Percentiles rank a stretch among this genome's conserved stretches.
phyloP scores from a whole-genome alignment of 2,888 invertebrate species.

The Linnaemya tessellans region DNA sequence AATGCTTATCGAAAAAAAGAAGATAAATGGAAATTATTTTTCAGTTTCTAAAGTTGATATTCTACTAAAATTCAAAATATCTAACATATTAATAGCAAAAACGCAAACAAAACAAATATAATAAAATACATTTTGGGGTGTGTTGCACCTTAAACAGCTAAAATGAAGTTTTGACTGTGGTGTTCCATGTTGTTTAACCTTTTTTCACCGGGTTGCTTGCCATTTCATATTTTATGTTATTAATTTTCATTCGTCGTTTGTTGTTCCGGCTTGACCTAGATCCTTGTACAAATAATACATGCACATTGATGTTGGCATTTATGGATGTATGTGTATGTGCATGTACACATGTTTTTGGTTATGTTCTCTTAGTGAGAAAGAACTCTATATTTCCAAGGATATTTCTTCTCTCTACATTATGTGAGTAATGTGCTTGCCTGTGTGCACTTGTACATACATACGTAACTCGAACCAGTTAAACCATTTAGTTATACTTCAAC shows the following conservation, averaged over 20 bases:
- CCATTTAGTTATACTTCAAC: constrained; percentile 58
- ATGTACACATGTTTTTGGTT: constrained; percentile 4
- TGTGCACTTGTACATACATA: constrained; percentile 2
- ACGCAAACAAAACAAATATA: neutral
- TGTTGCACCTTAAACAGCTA: constrained; percentile 34
- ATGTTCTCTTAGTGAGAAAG: constrained; percentile 42
- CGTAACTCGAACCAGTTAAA: constrained; percentile 23
- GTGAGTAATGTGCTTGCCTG: constrained; percentile 30
- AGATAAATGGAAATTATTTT: too few relatives aligned
- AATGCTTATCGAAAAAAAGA: too few relatives aligned
- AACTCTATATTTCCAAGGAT: constrained; percentile 54
- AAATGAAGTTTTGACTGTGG: neutral
- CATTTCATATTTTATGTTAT: constrained; percentile 25
- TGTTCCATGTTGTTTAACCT: neutral
- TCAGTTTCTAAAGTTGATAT: too few relatives aligned
- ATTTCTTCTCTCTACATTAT: constrained; percentile 30
- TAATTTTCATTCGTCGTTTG: constrained; percentile 58
- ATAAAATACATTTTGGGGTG: constrained; percentile 43
- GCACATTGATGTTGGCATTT: neutral
- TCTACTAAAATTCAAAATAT: too few relatives aligned
- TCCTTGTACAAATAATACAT: constrained; percentile 34
- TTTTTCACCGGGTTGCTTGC: constrained; percentile 55
- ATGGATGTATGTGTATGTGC: neutral
- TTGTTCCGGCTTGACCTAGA: constrained; percentile 74
- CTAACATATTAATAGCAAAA: neutral